A percentile compares a stretch with the other conserved stretches of the same genome.
Evolutionary conservation across 1,140 invertebrate species (phyloP).

Genomic region (Protaetia brevitarsis): DNA sequence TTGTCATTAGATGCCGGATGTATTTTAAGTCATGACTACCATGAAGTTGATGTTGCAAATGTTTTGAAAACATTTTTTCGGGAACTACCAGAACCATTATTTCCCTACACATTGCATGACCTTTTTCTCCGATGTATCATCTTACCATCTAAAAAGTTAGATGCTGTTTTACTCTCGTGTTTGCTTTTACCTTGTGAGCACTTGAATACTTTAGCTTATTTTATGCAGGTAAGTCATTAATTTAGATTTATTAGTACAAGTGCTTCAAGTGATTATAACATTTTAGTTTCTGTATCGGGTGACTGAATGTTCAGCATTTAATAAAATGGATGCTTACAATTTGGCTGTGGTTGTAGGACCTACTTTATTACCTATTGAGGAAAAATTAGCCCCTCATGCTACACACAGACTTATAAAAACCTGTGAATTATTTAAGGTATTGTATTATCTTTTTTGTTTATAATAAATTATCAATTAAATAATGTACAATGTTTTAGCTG

Average conservation of each 20-base stretch:
- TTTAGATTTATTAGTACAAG: background rate
- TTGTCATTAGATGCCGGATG: conserved; percentile 63
- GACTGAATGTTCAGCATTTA: conserved; percentile 59
- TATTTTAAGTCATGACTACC: conserved; percentile 60
- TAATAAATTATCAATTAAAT: background rate
- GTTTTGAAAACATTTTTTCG: conserved; percentile 80
- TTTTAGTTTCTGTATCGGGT: conserved; percentile 59
- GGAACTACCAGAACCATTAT: conserved; percentile 76
- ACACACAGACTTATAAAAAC: conserved; percentile 42
- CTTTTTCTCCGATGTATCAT: conserved; percentile 68
- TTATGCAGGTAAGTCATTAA: conserved; percentile 55
- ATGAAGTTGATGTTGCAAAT: conserved; percentile 78
- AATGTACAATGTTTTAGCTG: conserved; percentile 51
- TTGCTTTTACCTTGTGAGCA: conserved; percentile 62
- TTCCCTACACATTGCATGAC: conserved; percentile 69
- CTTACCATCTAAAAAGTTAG: conserved; percentile 48
- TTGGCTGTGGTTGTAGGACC: conserved; percentile 78
- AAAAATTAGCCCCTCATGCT: conserved; percentile 43
- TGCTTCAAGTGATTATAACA: background rate
- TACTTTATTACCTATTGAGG: conserved; percentile 74
- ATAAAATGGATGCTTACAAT: conserved; percentile 79
- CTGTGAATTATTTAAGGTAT: conserved; percentile 44
- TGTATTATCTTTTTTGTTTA: background rate
- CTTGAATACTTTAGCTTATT: conserved; percentile 65
- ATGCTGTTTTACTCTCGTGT: conserved; percentile 61